Evolutionary conservation across 2,888 invertebrate genomes (phyloP).

Genomic region (Galeopsomyia nigrocyanea): DNA sequence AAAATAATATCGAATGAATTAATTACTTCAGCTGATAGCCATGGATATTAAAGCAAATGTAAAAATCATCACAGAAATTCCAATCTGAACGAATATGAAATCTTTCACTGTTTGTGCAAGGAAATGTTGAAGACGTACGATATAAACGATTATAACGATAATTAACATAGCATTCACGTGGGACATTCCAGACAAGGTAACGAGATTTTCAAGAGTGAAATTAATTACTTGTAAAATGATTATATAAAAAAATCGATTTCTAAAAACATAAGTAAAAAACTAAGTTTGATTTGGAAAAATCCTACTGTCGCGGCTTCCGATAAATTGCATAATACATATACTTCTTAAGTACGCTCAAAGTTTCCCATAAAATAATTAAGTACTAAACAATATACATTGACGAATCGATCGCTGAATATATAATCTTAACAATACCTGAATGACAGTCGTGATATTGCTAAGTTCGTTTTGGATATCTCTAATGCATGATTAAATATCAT

Average conservation of each 20-base stretch:
- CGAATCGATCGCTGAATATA: conserved; percentile 55
- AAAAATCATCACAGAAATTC: conserved; percentile 5
- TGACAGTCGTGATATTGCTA: conserved; percentile 52
- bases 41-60: neutral
- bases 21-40: too few species aligned
- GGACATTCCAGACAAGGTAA: neutral
- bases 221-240: conserved; percentile 37
- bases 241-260: conserved; percentile 29
- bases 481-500: conserved; percentile 29
- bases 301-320: conserved; percentile 23
- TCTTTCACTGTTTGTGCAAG: neutral
- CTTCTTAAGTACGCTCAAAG: conserved; percentile 58
- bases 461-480: conserved; percentile 35
- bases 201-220: neutral
- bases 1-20: too few species aligned
- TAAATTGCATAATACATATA: conserved; percentile 37
- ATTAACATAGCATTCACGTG: conserved; percentile 7
- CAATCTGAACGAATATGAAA: too few species aligned
- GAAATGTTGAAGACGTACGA: neutral
- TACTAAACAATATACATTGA: conserved; percentile 56
- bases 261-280: conserved; percentile 40
- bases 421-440: conserved; percentile 55
- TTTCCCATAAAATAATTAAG: conserved; percentile 54
- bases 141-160: conserved; percentile 3
- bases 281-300: conserved; percentile 37